These are phyloP conservation scores for Anisognathus igniventris DNA, from an alignment of 2,797 vertebrate genomes.

Conservation along the genomic window DNA sequence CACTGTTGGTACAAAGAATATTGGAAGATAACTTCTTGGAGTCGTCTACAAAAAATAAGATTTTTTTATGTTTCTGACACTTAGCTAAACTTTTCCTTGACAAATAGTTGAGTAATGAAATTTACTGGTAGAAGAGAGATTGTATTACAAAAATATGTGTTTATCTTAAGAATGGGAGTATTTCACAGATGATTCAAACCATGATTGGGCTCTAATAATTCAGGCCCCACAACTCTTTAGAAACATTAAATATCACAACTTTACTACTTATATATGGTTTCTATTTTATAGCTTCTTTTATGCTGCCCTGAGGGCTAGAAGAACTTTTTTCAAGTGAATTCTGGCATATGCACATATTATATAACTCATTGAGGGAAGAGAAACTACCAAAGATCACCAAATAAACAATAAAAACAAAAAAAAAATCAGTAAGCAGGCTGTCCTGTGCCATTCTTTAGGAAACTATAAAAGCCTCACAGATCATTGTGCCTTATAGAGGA, in stretches of 20 bases:
- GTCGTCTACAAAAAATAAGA: neutral
- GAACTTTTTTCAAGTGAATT: neutral
- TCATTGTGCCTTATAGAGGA: neutral
- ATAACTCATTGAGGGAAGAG: neutral
- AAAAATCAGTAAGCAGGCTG: neutral
- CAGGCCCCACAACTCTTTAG: neutral
- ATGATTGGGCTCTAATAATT: neutral
- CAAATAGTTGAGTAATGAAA: neutral
- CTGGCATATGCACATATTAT: neutral
- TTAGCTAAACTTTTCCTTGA: neutral
- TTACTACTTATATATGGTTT: neutral
- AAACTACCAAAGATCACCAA: neutral
- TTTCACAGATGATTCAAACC: neutral
- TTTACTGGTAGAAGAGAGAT: neutral
- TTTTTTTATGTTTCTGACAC: neutral
- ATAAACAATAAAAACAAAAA: neutral
- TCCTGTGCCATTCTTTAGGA: neutral
- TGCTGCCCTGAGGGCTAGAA: neutral
- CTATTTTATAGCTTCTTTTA: neutral
- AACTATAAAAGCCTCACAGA: neutral
- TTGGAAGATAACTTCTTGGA: neutral
- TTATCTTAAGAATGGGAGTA: neutral
- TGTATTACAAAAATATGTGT: neutral
- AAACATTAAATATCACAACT: conserved; percentile 17
- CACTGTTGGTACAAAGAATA: neutral